Base-by-base conservation (phyloP, 2,888 invertebrate species). In the Lasioglossum vierecki region DNA sequence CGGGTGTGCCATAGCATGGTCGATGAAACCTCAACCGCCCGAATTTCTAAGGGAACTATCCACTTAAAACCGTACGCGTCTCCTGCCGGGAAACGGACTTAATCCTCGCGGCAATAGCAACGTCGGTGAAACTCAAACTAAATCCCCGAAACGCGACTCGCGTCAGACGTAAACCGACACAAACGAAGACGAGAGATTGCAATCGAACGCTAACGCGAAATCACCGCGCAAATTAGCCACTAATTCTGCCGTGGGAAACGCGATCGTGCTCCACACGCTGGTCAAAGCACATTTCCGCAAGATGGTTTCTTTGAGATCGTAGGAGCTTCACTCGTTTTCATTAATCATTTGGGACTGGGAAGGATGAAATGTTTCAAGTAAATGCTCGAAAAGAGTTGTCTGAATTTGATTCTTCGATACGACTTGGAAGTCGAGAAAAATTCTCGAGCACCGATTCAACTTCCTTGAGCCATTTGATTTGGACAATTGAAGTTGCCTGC, bases 1-100 rank as follows among this genome's bases (percentile, higher is more conserved):
- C 94, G 92, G 93, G 94, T 92, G 94, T 92, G 88, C 91, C 91
- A 93, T 78, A 93, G 94, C 93, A 90, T 87, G 92, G 93, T 93
- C 91, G 93, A 91, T 92, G 93, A 94, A 94, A 94, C 93, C 94
- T 93, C 92, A 93, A 94, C 94, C 94, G 94, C 89, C 80, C 75
- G 82, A 76, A 85, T 80, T 81, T 76, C 76, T 77, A 83, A 77
- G 35, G 66, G 49, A 71, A 26, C 63, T 63, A 70, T 76, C 39
- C 49, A 72, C 75, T 82, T 77, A 60, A 82, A 75, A 71, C 66
- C 22, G 35, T 18, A 60, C 70, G 77, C 68, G 75, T 76, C 49
- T 76, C 68, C 68, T 39, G 63, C 3, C 39, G 71, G 22, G 57
- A 60, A 60, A 68, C 80, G 74, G 66, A n/a, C 66, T 78, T 79